phyloP scores from a whole-genome alignment of 2,113 vertebrate genomes.

The Neolamprologus modestus region DNA sequence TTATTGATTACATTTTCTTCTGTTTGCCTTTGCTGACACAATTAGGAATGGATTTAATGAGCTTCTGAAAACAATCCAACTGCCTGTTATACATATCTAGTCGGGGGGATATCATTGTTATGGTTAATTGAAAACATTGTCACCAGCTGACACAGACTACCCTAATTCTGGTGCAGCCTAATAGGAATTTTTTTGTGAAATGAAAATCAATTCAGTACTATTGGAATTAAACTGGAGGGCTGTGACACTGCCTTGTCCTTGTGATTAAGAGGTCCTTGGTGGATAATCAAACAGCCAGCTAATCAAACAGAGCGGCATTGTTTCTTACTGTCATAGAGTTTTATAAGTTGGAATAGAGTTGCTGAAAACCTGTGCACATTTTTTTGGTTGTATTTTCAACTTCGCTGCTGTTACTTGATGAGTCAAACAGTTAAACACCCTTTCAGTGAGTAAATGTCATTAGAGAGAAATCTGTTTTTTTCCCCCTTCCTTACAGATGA shows the following conservation, averaged over 20 bases:
- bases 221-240: not conserved
- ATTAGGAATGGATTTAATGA: not conserved
- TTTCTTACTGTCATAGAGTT: not conserved
- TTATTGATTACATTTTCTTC: not conserved
- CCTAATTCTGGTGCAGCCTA: not conserved
- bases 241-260: not conserved
- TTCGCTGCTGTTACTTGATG: not conserved
- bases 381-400: not conserved
- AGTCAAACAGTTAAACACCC: not conserved
- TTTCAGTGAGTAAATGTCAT: not conserved
- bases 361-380: not conserved
- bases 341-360: not conserved
- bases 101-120: not conserved
- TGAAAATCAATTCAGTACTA: accelerated
- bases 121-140: not conserved
- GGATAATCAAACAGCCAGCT: not conserved
- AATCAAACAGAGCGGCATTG: not conserved
- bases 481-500: accelerated
- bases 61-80: not conserved
- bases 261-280: not conserved
- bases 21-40: not conserved
- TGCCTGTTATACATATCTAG: not conserved
- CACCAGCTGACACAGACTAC: not conserved
- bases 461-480: not conserved
- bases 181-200: not conserved